phyloP scores from a whole-genome alignment of 2,113 vertebrate genomes.

The Anolis carolinensis region DNA sequence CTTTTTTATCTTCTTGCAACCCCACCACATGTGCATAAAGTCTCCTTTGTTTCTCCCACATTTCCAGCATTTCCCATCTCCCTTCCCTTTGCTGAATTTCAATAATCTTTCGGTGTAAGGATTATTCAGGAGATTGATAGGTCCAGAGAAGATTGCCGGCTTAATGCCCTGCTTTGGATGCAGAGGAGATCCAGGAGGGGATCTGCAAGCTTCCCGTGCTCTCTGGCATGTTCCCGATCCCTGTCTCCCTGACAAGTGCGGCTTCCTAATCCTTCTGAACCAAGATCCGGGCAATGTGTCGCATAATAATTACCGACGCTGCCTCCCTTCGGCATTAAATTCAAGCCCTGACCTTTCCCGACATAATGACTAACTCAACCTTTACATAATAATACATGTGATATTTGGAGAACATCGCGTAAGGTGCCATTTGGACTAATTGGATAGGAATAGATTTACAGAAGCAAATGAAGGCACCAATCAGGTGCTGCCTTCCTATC shows the following conservation, averaged over 20 bases:
- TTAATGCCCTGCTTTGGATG: not conserved
- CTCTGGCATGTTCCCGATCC: not conserved
- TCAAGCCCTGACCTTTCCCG: conserved; percentile 71
- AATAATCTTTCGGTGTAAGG: no score
- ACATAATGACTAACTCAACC: conserved; percentile 68
- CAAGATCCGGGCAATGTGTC: conserved; percentile 13
- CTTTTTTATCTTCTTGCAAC: no score
- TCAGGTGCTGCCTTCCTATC: conserved; percentile 55
- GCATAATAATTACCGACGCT: conserved; percentile 52
- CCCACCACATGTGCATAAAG: no score
- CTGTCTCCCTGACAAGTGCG: conserved; percentile 14
- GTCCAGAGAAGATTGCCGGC: not conserved
- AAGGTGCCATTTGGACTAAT: conserved; percentile 73
- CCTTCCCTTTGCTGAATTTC: no score
- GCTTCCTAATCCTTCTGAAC: conserved; percentile 21
- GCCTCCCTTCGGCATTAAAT: conserved; percentile 67
- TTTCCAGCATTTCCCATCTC: no score
- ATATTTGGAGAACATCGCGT: conserved; percentile 71
- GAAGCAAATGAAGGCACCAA: conserved; percentile 66
- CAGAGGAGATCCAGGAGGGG: not conserved
- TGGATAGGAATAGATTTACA: conserved; percentile 72
- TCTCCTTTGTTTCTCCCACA: no score
- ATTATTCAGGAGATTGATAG: conserved; percentile 7
- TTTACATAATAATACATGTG: conserved; percentile 75
- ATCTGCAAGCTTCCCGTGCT: not conserved